A percentile compares a stretch with the other conserved stretches of the same genome.
Evolutionary conservation across 92 coral and sea anemone species (phyloP).

Genomic region (Porites cylindrica): DNA sequence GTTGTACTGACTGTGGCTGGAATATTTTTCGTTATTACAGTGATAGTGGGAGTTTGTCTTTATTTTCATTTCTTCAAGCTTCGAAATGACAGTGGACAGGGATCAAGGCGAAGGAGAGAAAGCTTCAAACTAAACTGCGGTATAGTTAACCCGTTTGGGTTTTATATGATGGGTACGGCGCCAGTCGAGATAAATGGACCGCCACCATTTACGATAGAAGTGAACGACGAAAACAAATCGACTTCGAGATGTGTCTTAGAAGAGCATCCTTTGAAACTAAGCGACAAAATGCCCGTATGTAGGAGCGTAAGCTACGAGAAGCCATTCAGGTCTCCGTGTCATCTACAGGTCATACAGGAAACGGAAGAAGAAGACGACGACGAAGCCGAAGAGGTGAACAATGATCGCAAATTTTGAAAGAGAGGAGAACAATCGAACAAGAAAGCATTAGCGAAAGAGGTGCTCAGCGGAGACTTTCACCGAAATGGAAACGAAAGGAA

Average conservation of each 20-base stretch:
- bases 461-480: no score
- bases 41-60: conserved; percentile 18
- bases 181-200: background rate
- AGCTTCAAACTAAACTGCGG: background rate
- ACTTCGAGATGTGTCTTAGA: background rate
- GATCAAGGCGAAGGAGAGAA: background rate
- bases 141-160: background rate
- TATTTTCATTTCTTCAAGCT: conserved; percentile 11
- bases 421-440: no score
- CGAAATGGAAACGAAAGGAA: no score
- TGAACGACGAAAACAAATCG: background rate
- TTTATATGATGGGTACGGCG: background rate
- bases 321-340: conserved; percentile 7
- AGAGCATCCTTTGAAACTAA: background rate
- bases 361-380: conserved; percentile 9
- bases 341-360: conserved; percentile 27
- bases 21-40: conserved; percentile 4
- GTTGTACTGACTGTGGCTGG: conserved; percentile 17
- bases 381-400: background rate
- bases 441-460: no score
- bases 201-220: background rate
- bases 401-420: no score
- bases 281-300: conserved; percentile 6
- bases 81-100: background rate
- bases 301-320: conserved; percentile 15